These are phyloP conservation scores for Drosophila murphyi DNA, from an alignment of 1,140 invertebrate species.

Conservation along the genomic window DNA sequence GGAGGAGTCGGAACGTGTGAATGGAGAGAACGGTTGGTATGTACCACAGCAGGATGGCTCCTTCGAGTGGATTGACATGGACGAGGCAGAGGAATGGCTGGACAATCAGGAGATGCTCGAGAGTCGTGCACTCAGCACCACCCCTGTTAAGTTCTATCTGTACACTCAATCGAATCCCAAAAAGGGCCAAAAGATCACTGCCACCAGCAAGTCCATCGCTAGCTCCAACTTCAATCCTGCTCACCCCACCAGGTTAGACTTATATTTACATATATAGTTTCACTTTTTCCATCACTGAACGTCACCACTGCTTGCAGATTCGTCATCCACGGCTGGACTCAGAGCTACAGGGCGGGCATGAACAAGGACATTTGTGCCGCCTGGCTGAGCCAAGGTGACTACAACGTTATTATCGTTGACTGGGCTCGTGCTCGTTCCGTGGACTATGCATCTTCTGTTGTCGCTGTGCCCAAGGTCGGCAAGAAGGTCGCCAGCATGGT, in stretches of 20 bases:
- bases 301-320: constrained; percentile 28
- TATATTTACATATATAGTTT: no score
- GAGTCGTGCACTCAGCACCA: constrained; percentile 45
- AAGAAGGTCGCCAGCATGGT: constrained; percentile 77
- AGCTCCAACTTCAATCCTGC: constrained; percentile 64
- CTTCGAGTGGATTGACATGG: constrained; percentile 71
- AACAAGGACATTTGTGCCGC: constrained; percentile 79
- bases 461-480: constrained; percentile 72
- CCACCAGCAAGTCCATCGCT: constrained; percentile 56
- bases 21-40: constrained; percentile 81
- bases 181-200: constrained; percentile 61
- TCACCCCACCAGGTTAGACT: constrained; percentile 59
- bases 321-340: constrained; percentile 79
- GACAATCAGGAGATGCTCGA: constrained; percentile 50
- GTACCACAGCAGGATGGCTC: constrained; percentile 68
- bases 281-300: background rate
- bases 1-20: constrained; percentile 61
- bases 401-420: constrained; percentile 87
- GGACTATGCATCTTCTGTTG: constrained; percentile 85
- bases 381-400: constrained; percentile 85
- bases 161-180: constrained; percentile 66
- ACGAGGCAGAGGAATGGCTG: constrained; percentile 63
- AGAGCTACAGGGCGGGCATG: constrained; percentile 61
- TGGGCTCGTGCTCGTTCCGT: constrained; percentile 86
- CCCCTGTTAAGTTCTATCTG: constrained; percentile 69